phyloP scores from a whole-genome alignment of 2,888 invertebrate genomes.

The Folsomia manolachei region DNA sequence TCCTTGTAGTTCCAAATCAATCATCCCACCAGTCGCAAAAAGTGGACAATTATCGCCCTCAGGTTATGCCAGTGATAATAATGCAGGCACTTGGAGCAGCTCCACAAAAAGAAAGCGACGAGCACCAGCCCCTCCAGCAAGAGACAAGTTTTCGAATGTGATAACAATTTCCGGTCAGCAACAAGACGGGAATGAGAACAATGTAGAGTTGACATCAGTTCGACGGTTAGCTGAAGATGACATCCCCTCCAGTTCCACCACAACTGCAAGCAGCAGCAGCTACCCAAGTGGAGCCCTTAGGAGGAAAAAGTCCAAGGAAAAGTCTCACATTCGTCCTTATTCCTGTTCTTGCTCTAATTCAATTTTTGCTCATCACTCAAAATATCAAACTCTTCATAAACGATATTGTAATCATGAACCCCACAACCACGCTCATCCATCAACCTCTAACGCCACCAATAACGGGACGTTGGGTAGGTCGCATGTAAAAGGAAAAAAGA shows the following conservation, averaged over 20 bases:
- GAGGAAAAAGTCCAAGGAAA: neutral
- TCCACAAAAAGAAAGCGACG: conserved; percentile 25
- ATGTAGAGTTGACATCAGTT: conserved; percentile 13
- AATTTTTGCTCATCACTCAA: conserved; percentile 11
- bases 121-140: conserved; percentile 21
- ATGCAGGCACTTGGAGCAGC: conserved; percentile 31
- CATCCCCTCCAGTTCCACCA: neutral
- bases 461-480: conserved; percentile 23
- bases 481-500: conserved; percentile 45
- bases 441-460: conserved; percentile 4
- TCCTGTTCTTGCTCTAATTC: neutral
- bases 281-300: conserved; percentile 1
- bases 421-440: neutral
- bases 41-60: neutral
- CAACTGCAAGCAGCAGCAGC: too few species aligned
- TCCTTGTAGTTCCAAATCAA: conserved; percentile 23
- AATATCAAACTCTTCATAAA: neutral
- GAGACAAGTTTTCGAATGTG: neutral
- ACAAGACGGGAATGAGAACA: neutral
- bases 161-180: neutral
- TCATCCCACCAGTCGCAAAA: neutral
- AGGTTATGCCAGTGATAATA: neutral
- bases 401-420: neutral
- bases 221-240: neutral
- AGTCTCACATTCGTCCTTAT: neutral